Evolutionary conservation across 2,888 invertebrate genomes (phyloP).

Genomic region (Carcina quercana): DNA sequence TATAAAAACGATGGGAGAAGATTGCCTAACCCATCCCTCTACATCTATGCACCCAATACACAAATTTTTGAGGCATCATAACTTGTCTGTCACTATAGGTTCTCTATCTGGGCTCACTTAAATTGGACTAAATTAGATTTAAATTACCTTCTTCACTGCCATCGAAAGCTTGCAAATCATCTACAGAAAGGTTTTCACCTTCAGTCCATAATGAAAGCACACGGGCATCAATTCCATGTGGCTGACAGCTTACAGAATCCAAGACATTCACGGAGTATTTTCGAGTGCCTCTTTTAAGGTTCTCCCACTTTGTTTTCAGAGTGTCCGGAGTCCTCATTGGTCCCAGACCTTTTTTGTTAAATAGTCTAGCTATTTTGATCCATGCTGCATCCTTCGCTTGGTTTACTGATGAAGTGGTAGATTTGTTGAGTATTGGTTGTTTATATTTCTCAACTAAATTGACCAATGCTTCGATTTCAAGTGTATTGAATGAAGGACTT

Average conservation of each 20-base stretch:
- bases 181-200: slow-evolving; percentile 5
- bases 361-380: slow-evolving; percentile 43
- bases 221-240: slow-evolving; percentile 31
- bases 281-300: slow-evolving; percentile 44
- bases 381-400: slow-evolving; percentile 50
- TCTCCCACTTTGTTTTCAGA: slow-evolving; percentile 55
- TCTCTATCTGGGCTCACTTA: too few species aligned
- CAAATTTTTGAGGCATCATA: too few species aligned
- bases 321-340: slow-evolving; percentile 34
- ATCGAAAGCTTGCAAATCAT: slow-evolving; percentile 5
- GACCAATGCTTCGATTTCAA: slow-evolving; percentile 42
- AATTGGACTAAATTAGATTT: too few species aligned
- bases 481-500: slow-evolving; percentile 40
- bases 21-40: too few species aligned
- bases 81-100: too few species aligned
- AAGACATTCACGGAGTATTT: slow-evolving; percentile 39
- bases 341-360: slow-evolving; percentile 37
- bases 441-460: slow-evolving; percentile 46
- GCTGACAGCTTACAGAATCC: slow-evolving; percentile 27
- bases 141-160: slow-evolving; percentile 16
- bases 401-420: slow-evolving; percentile 31
- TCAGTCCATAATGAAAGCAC: slow-evolving; percentile 27
- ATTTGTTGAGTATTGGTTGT: slow-evolving; percentile 44
- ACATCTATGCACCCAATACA: too few species aligned
- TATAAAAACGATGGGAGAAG: too few species aligned